phyloP scores from a whole-genome alignment of 2,797 vertebrate genomes.

The Xenops minutus region DNA sequence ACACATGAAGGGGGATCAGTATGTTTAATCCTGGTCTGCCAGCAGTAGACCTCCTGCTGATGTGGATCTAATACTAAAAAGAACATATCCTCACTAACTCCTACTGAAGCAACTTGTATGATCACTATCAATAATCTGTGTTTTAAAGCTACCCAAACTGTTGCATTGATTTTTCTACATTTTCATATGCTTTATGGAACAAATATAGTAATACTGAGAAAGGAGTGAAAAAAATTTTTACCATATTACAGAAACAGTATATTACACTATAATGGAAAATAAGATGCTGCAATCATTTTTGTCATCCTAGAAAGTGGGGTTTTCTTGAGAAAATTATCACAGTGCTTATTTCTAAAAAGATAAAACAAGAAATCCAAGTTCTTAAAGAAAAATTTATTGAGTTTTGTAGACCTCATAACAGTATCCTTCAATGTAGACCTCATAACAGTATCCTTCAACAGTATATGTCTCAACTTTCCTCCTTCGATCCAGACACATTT shows the following conservation, averaged over 20 bases:
- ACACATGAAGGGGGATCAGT: not conserved
- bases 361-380: not conserved
- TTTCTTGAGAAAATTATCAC: not conserved
- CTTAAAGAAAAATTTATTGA: not conserved
- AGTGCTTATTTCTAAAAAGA: not conserved
- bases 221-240: not conserved
- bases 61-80: not conserved
- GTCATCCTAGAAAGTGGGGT: fast-evolving
- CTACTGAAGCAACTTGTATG: not conserved
- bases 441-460: not conserved
- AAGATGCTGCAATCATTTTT: not conserved
- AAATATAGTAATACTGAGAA: not conserved
- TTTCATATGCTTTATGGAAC: not conserved
- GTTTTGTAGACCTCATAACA: not conserved
- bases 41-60: not conserved
- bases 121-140: fast-evolving
- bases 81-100: not conserved
- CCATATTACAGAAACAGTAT: not conserved
- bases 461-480: not conserved
- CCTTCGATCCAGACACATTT: not conserved
- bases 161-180: not conserved
- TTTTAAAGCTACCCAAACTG: not conserved
- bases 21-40: not conserved
- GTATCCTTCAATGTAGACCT: not conserved
- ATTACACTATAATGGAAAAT: not conserved